Base-by-base conservation (phyloP, 37 sponge, comb jelly and placozoan species). In the Geodia barretti region DNA sequence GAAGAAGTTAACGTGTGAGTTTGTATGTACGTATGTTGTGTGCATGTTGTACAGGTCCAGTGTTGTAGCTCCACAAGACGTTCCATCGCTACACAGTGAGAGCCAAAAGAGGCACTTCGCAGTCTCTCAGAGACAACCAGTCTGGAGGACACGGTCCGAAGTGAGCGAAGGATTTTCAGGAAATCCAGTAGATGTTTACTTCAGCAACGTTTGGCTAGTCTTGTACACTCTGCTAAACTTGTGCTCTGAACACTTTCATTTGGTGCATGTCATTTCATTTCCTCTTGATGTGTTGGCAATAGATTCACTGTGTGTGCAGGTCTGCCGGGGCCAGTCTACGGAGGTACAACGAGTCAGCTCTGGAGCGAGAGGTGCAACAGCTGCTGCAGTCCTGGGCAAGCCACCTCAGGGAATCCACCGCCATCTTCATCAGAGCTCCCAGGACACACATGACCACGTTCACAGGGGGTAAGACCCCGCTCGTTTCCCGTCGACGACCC, bases 21-120 rank as follows among this genome's bases (percentile, higher is more conserved):
- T 58, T 58, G 60, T 58, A n/a, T n/a, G n/a, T n/a, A n/a, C n/a
- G n/a, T n/a, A n/a, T n/a, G n/a, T n/a, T n/a, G n/a, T n/a, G n/a
- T n/a, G n/a, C n/a, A n/a, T n/a, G n/a, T n/a, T 38, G 41, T 74
- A 28, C 41, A 5, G 88, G 93, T 25, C 19, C 62, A 26, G 54
- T 28, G 26, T 75, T 87, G 5, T 28, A 90, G 30, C 84, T 64
- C n/a, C 98, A 97, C 81, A 97, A 97, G 89, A 97, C 98, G 28
- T 97, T 92, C 74, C 98, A 97, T 85, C 93, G 98, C 30, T 97
- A 97, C 83, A 92, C 93, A 23, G 95, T 95, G 61, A 74, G 98
- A 24, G 98, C 98, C 21, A 97, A 97, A 66, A 88, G 95, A 64
- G 98, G 98, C 11, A 95, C 98, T 23, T 72, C 81, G 26, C 98